phyloP scores from a whole-genome alignment of 2,888 invertebrate species.

The Leptinotarsa peninsularis region DNA sequence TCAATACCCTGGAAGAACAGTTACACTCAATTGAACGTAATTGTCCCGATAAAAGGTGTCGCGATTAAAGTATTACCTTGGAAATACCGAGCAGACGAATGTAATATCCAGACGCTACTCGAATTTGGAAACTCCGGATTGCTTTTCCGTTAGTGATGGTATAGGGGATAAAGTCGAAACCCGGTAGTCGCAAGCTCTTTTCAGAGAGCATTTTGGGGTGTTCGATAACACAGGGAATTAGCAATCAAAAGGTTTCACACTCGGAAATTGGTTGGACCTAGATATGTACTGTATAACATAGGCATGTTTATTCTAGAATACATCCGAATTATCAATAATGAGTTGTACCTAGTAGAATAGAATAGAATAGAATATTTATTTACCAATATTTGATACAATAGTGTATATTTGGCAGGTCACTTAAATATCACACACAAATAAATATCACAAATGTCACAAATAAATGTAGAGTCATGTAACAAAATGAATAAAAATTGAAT shows the following conservation, averaged over 20 bases:
- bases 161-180: neutral
- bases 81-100: neutral
- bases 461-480: too few species aligned
- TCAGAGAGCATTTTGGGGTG: neutral
- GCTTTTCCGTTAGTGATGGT: neutral
- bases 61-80: neutral
- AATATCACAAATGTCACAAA: too few species aligned
- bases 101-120: conserved; percentile 1
- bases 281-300: neutral
- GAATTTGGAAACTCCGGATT: conserved; percentile 7
- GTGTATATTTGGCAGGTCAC: too few species aligned
- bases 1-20: neutral
- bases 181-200: neutral
- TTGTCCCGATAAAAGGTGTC: neutral
- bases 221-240: conserved; percentile 8
- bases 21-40: neutral
- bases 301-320: neutral
- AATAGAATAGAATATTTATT: too few species aligned
- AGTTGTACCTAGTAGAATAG: too few species aligned
- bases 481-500: too few species aligned
- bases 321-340: neutral
- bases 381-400: too few species aligned
- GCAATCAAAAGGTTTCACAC: conserved; percentile 1
- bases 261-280: neutral
- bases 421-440: too few species aligned